Percentiles rank a stretch among this genome's conserved stretches.
These are phyloP conservation scores for Operophtera brumata DNA, from an alignment of 2,888 invertebrate species.

Conservation along the genomic window DNA sequence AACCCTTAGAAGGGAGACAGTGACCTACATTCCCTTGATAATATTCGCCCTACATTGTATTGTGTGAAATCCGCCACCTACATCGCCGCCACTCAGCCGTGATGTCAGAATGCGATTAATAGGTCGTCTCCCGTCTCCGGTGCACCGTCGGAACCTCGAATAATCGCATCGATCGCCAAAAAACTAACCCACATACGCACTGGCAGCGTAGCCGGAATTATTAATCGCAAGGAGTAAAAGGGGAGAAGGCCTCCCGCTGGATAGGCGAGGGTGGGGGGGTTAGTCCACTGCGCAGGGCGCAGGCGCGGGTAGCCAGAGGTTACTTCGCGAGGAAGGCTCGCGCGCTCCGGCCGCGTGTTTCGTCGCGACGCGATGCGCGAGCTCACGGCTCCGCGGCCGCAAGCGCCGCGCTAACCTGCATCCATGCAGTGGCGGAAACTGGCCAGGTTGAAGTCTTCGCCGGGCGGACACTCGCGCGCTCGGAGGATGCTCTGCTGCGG, in stretches of 20 bases:
- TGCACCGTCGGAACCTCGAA: slow-evolving; percentile 74
- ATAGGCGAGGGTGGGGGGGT: slow-evolving; percentile 43
- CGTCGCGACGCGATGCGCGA: slow-evolving; percentile 75
- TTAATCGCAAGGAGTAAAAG: slow-evolving; percentile 73
- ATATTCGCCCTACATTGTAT: slow-evolving; percentile 34
- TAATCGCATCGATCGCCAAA: slow-evolving; percentile 80
- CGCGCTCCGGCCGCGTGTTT: slow-evolving; percentile 73
- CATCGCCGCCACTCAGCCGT: slow-evolving; percentile 44
- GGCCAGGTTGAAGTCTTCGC: slow-evolving; percentile 88
- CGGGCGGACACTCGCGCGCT: slow-evolving; percentile 84
- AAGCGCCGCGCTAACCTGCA: slow-evolving; percentile 83
- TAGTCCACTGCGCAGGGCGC: slow-evolving; percentile 47
- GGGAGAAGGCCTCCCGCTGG: slow-evolving; percentile 48
- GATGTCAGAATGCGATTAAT: slow-evolving; percentile 64
- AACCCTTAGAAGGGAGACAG: slow-evolving; percentile 33
- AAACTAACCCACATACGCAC: slow-evolving; percentile 81
- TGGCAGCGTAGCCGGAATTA: slow-evolving; percentile 80
- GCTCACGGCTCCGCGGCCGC: slow-evolving; percentile 74
- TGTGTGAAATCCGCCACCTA: slow-evolving; percentile 32
- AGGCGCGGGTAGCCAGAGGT: slow-evolving; percentile 64
- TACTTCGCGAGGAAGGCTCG: slow-evolving; percentile 77
- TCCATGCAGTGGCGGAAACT: slow-evolving; percentile 93
- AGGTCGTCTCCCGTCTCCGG: slow-evolving; percentile 64
- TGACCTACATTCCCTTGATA: slow-evolving; percentile 34
- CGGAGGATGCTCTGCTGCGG: slow-evolving; percentile 97